Base-by-base conservation (phyloP, 2,888 invertebrate genomes). In the Drosophila atripex region DNA sequence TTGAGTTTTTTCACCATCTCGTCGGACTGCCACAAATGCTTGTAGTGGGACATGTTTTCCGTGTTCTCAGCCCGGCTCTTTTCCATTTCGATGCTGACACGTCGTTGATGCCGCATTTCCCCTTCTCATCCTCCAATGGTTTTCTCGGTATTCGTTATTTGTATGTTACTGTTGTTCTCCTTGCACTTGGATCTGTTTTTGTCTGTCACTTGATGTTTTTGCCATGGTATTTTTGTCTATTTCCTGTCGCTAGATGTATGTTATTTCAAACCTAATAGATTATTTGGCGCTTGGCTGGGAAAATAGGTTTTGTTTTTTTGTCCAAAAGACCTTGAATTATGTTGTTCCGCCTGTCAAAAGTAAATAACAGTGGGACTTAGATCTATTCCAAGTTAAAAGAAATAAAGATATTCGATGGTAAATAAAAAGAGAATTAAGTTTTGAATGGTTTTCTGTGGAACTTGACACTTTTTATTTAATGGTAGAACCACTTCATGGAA, bases 41-140 rank as follows among this genome's bases (percentile, higher is more conserved):
- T 79, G 76, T 64, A 53, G 52, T 69, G 57, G 59, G 82, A 69
- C 69, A 54, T 84, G 78, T 80, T 84, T 53, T 66, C 47, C 50
- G 45, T 70, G 38, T 58, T 54, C 43, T 58, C 56, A 58, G 47
- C 28, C 39, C 43, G 59, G 59, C 43, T 76, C 70, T 60, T 53
- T 71, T 70, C 56, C 64, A 73, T 82, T 76, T 68, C 68, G 58
- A 49, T 76, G 74, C 65, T 71, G 80, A 66, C 76, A 76, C 73
- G 73, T 72, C 71, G 66, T 73, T 58, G 59, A 58, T 51, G 45
- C 16, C 32, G 25, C 39, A 45, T 38, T 38, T 60, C 28, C 46
- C 35, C 28, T 16, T 56, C 28, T 28, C 28, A 41, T 32, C 58
- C 49, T 51, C 41, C 16, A 16, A 16, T 58, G 41, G 14, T 28